A percentile compares a stretch with the other conserved stretches of the same genome.
phyloP scores from a whole-genome alignment of 1,140 invertebrate species.

The Chionoecetes opilio region DNA sequence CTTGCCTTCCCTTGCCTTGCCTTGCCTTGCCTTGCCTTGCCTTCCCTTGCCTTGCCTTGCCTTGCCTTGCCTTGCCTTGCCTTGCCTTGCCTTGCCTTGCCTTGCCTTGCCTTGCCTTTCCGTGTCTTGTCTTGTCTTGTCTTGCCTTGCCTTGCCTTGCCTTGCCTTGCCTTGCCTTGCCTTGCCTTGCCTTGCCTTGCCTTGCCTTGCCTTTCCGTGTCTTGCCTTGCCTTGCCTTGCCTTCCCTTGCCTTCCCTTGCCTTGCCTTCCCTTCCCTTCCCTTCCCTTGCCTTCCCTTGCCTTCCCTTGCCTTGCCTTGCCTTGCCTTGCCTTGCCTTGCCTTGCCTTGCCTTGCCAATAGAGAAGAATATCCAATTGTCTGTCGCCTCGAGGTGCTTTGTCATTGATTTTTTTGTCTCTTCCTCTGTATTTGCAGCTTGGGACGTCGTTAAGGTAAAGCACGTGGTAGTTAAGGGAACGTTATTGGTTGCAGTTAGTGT shows the following conservation, averaged over 20 bases:
- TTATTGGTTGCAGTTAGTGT: conserved; percentile 6
- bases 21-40: background rate
- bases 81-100: background rate
- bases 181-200: background rate
- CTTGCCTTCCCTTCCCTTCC: background rate
- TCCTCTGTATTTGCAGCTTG: background rate
- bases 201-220: background rate
- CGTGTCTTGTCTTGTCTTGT: no score
- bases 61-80: no score
- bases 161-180: no score
- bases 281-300: background rate
- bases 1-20: background rate
- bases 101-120: background rate
- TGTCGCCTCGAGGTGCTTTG: background rate
- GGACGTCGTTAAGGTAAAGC: conserved; percentile 15
- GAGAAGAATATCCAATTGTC: background rate
- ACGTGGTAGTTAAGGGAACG: conserved; percentile 27
- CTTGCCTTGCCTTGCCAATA: background rate
- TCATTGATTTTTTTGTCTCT: background rate
- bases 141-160: background rate
- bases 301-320: no score
- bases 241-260: no score
- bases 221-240: background rate
- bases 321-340: background rate
- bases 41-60: background rate